A percentile compares a stretch with the other conserved stretches of the same genome.
Evolutionary conservation across 2,797 vertebrate genomes (phyloP).

Genomic region (Arremon brunneinucha): DNA sequence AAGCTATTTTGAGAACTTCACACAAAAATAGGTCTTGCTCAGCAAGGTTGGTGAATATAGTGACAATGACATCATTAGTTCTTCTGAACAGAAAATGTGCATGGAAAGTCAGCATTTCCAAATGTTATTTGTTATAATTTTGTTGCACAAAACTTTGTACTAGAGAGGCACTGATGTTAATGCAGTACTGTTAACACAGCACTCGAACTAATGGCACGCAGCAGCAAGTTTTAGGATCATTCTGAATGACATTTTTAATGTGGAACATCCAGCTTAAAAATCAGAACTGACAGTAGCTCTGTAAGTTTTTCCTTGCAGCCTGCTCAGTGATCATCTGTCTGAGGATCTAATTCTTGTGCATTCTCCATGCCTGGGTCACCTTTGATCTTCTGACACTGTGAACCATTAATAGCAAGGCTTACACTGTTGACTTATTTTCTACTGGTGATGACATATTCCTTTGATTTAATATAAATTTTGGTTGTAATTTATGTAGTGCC

Average conservation of each 20-base stretch:
- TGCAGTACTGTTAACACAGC: not conserved
- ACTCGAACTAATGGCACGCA: not conserved
- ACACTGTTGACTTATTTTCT: not conserved
- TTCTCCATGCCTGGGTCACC: not conserved
- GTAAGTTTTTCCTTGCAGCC: not conserved
- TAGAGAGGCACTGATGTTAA: not conserved
- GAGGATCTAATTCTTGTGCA: not conserved
- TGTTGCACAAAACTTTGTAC: not conserved
- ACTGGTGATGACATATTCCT: not conserved
- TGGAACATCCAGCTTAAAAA: constrained; percentile 14
- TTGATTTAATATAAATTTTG: constrained; percentile 20
- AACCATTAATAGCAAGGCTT: constrained; percentile 20
- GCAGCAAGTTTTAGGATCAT: not conserved
- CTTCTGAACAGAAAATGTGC: not conserved
- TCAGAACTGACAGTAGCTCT: not conserved
- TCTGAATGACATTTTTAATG: not conserved
- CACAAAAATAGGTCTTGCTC: not conserved
- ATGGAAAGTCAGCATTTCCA: not conserved
- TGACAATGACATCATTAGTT: not conserved
- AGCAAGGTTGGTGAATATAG: not conserved
- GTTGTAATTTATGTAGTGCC: not conserved
- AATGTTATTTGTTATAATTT: not conserved
- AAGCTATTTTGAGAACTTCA: not conserved
- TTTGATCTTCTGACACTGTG: not conserved
- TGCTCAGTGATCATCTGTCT: not conserved